Conservation (phyloP, 1,140 invertebrate genomes). For the Polypedilum pembai region DNA sequence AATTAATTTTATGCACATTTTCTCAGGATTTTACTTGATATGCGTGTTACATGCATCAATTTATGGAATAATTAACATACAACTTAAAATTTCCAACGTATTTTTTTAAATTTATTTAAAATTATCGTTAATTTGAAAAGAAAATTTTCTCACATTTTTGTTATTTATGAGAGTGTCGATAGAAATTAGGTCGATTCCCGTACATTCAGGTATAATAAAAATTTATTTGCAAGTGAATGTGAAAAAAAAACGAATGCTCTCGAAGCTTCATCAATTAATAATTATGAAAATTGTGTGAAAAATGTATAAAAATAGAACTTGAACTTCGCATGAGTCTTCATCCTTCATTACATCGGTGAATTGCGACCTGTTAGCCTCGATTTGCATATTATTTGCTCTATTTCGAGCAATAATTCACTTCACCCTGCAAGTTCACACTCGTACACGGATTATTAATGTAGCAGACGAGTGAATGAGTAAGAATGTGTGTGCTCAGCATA, state of each 20-base stretch:
- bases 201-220: neutral
- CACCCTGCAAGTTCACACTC: neutral
- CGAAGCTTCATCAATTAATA: constrained; percentile 10
- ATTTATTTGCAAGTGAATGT: neutral
- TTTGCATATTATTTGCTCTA: neutral
- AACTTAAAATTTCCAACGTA: too few relatives aligned
- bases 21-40: constrained; percentile 10
- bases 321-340: constrained; percentile 16
- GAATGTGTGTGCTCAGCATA: neutral
- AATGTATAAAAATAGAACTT: constrained; percentile 19
- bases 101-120: too few relatives aligned
- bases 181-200: constrained; percentile 3
- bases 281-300: constrained; percentile 14
- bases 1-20: neutral
- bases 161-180: neutral
- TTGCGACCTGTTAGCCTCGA: neutral
- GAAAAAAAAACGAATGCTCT: neutral
- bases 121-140: too few relatives aligned
- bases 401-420: neutral
- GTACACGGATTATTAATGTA: neutral
- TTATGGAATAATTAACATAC: too few relatives aligned
- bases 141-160: too few relatives aligned
- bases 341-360: constrained; percentile 9
- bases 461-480: neutral
- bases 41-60: neutral